Evolutionary conservation across 2,113 vertebrate genomes (phyloP).

Genomic region (Pseudopipra pipra): DNA sequence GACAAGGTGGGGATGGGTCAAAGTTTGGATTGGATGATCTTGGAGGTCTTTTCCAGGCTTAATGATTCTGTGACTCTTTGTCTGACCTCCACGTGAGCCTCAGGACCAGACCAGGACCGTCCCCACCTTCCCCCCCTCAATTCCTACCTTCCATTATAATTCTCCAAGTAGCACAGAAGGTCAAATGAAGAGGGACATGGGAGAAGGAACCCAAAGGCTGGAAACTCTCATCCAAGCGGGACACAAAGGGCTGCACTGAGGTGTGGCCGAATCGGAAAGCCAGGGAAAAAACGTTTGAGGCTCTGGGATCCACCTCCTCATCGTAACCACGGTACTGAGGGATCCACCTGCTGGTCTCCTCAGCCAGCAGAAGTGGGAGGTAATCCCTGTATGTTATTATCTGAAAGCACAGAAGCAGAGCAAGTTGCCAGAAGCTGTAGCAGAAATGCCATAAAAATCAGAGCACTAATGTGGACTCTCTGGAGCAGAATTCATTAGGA

Average conservation of each 20-base stretch:
- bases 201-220: conserved; percentile 59
- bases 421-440: background rate
- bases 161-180: conserved; percentile 83
- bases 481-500: background rate
- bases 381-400: conserved; percentile 82
- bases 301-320: conserved; percentile 71
- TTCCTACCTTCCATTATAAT: conserved; percentile 78
- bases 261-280: conserved; percentile 84
- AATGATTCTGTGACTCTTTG: background rate
- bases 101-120: background rate
- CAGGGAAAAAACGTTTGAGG: conserved; percentile 81
- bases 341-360: conserved; percentile 52
- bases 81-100: background rate
- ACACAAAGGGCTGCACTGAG: conserved; percentile 75
- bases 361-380: conserved; percentile 69
- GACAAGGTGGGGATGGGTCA: background rate
- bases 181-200: conserved; percentile 71
- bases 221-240: conserved; percentile 70
- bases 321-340: conserved; percentile 76
- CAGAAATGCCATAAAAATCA: background rate
- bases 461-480: accelerated
- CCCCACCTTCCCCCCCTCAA: background rate
- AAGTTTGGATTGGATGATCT: background rate
- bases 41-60: background rate
- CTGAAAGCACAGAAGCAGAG: conserved; percentile 52